Conservation (phyloP, 2,888 invertebrate genomes). For the Shargacucullia verbasci region DNA sequence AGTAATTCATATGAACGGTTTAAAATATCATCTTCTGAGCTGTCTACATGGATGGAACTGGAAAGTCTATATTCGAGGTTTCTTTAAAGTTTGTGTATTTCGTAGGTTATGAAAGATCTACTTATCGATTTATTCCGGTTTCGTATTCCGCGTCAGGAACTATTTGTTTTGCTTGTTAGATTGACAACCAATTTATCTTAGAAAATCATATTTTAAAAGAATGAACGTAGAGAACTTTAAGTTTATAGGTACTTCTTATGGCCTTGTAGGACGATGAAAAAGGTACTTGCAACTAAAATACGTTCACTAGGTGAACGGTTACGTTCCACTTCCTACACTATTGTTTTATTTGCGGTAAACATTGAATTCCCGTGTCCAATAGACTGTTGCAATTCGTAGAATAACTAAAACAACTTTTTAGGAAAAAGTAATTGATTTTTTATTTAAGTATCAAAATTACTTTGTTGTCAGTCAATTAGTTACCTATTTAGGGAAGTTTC, state of each 20-base stretch:
- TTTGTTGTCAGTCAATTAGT: not conserved
- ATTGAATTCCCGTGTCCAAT: slow-evolving; percentile 33
- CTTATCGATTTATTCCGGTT: too few species aligned
- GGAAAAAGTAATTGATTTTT: slow-evolving; percentile 19
- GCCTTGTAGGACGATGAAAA: slow-evolving; percentile 42
- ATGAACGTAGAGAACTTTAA: too few species aligned
- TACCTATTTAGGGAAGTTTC: not conserved
- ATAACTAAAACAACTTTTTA: slow-evolving; percentile 17
- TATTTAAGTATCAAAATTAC: slow-evolving; percentile 15
- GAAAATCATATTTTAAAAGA: too few species aligned
- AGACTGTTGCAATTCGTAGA: slow-evolving; percentile 29
- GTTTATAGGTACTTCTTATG: slow-evolving; percentile 7
- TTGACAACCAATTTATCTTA: slow-evolving; percentile 14
- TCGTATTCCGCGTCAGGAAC: too few species aligned
- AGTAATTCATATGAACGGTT: slow-evolving; percentile 3
- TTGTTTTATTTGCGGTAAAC: slow-evolving; percentile 48
- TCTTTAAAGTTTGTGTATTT: too few species aligned
- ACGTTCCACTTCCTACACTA: slow-evolving; percentile 45
- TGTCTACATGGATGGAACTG: not conserved
- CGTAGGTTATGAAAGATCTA: too few species aligned
- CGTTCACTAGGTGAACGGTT: slow-evolving; percentile 45
- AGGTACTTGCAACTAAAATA: slow-evolving; percentile 33
- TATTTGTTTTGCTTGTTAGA: not conserved
- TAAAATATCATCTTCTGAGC: not conserved
- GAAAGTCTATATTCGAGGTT: not conserved